Percentiles rank a stretch among this genome's conserved stretches.
Conservation (phyloP, 2,113 vertebrate genomes). For the Tichodroma muraria region DNA sequence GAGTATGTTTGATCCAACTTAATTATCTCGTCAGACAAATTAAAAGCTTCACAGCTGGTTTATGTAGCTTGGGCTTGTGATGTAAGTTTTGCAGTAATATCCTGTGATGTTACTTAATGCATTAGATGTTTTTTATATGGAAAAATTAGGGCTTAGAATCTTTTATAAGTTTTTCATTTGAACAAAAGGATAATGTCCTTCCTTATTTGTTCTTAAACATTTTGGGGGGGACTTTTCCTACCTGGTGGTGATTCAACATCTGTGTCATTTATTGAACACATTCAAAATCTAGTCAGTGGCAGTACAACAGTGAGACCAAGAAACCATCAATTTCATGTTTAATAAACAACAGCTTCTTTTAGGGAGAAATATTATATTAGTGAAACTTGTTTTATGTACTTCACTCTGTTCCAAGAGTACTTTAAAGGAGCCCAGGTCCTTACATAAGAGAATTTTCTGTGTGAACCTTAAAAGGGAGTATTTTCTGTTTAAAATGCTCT, state of each 20-base stretch:
- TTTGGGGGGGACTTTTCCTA: background rate
- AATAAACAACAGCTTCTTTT: background rate
- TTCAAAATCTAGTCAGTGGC: background rate
- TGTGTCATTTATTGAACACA: background rate
- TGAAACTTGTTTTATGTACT: background rate
- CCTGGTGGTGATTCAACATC: background rate
- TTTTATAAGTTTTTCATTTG: background rate
- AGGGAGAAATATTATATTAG: background rate
- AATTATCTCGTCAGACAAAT: conserved; percentile 47
- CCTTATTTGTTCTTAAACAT: background rate
- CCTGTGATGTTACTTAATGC: background rate
- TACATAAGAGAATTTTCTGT: background rate
- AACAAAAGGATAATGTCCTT: background rate
- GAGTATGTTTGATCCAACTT: conserved; percentile 1
- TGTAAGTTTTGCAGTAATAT: background rate
- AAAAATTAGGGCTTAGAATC: background rate
- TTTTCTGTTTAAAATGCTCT: background rate
- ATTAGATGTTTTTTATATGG: background rate
- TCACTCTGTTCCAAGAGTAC: background rate
- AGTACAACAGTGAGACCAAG: background rate
- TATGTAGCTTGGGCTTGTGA: background rate
- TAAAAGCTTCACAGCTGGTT: conserved; percentile 38
- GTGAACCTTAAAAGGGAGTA: background rate
- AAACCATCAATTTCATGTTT: background rate
- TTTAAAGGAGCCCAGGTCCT: background rate